These are phyloP conservation scores for Amphipyra tragopoginis DNA, from an alignment of 2,888 invertebrate species.

Conservation along the genomic window DNA sequence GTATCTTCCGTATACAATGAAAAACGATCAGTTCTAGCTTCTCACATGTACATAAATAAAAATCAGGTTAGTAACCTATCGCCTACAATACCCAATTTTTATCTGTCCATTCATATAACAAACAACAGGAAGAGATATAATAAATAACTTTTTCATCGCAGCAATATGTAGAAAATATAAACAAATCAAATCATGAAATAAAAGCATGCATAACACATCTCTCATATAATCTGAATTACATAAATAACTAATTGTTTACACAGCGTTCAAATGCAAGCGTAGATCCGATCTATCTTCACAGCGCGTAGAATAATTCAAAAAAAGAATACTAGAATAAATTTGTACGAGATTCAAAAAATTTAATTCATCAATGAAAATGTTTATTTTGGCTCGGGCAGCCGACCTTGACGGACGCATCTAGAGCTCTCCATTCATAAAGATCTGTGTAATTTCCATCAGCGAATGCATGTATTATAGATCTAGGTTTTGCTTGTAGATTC, in stretches of 20 bases:
- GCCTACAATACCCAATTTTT: slow-evolving; percentile 20
- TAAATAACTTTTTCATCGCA: not conserved
- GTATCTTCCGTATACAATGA: too few species aligned
- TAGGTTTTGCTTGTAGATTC: slow-evolving; percentile 13
- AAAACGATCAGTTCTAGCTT: too few species aligned
- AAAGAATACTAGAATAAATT: slow-evolving; percentile 13
- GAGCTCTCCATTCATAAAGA: slow-evolving; percentile 45
- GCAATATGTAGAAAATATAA: slow-evolving; percentile 16
- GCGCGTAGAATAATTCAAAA: slow-evolving; percentile 31
- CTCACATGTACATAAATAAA: not conserved
- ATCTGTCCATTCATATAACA: slow-evolving; percentile 4
- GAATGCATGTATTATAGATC: slow-evolving; percentile 42
- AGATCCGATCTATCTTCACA: slow-evolving; percentile 37
- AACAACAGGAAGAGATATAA: slow-evolving; percentile 14
- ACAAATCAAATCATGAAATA: slow-evolving; percentile 38
- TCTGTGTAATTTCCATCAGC: slow-evolving; percentile 45
- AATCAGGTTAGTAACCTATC: slow-evolving; percentile 27
- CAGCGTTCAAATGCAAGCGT: slow-evolving; percentile 21
- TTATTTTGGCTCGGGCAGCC: slow-evolving; percentile 49
- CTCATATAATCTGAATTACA: slow-evolving; percentile 23
- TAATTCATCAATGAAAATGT: slow-evolving; percentile 53
- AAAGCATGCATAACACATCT: slow-evolving; percentile 13
- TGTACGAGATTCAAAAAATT: slow-evolving; percentile 19
- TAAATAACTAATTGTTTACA: slow-evolving; percentile 32
- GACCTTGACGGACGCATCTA: slow-evolving; percentile 55